Evolutionary conservation across 1,140 invertebrate species (phyloP), one percentile per base, ranked within the genome.

Genomic region (Elymnias hypermnestra): DNA sequence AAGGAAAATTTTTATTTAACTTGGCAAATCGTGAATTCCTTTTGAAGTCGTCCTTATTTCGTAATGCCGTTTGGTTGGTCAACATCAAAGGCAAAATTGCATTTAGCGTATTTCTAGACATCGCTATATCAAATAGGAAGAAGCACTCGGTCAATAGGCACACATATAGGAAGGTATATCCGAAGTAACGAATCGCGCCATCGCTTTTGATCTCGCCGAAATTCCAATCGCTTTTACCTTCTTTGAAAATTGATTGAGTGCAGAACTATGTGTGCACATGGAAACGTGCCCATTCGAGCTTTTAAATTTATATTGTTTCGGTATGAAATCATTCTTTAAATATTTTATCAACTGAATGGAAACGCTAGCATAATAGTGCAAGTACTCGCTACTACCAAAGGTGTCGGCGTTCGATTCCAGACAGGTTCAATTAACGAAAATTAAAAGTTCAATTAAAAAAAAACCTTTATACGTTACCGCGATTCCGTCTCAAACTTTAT

Each of bases 181-280:
- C 22, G 37, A 47, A 37, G 49, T 74, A 72, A 75, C 72, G 72
- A 72, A 58, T 68, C 46, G 50, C 44, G 55, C 7, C 29, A 44
- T 19, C 38, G 58, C 55, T 68, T 78, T 78, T 78, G 74, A 78
- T 70, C 69, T 63, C 46, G 23, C 31, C 44, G 52, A 48, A 59
- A 56, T 64, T 56, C 63, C 57, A 53, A 57, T 62, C 57, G 65
- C 53, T 56, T 64, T 62, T 49, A 62, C 56, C 60, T 57, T 62
- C 70, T 73, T 74, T 72, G 71, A 67, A 54, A 68, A 57, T 63
- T 78, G 72, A 78, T 78, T 78, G 74, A 72, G 74, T 70, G 67
- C 57, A 67, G 59, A 60, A 63, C 64, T 69, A 61, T 75, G 57
- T 77, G 66, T 78, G 74, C 74, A 75, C 73, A 75, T 65, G 69